Conservation (phyloP, 2,797 vertebrate genomes). For the Ibycter americanus region DNA sequence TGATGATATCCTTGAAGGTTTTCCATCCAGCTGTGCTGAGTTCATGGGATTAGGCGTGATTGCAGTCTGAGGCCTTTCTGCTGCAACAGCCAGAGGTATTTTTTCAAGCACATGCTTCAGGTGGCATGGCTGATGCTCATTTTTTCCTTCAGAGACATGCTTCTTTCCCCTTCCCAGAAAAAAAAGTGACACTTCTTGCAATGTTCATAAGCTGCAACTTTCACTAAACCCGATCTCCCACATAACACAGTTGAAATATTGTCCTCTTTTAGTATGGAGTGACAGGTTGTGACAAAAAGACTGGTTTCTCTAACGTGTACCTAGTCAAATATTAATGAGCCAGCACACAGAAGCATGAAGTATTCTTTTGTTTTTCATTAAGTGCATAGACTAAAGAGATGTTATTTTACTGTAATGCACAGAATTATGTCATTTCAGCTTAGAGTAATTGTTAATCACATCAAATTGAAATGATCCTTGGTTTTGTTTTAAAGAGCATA, state of each 20-base stretch:
- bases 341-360: slow-evolving; percentile 25
- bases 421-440: slow-evolving; percentile 70
- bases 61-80: neutral
- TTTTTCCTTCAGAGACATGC: neutral
- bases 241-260: neutral
- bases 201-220: neutral
- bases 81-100: neutral
- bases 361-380: slow-evolving; percentile 56
- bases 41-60: neutral
- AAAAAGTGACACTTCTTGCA: neutral
- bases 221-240: neutral
- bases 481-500: slow-evolving; percentile 78
- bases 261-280: neutral
- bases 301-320: neutral
- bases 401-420: slow-evolving; percentile 62
- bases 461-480: slow-evolving; percentile 74
- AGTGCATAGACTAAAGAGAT: slow-evolving; percentile 51
- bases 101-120: neutral
- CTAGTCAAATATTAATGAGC: slow-evolving; percentile 30
- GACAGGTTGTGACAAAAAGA: slow-evolving; percentile 31
- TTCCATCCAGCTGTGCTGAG: neutral
- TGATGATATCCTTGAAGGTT: neutral
- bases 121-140: neutral
- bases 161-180: neutral
- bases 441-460: slow-evolving; percentile 62